Conservation (phyloP, 2,113 vertebrate species). For the Alaudala cheleensis region DNA sequence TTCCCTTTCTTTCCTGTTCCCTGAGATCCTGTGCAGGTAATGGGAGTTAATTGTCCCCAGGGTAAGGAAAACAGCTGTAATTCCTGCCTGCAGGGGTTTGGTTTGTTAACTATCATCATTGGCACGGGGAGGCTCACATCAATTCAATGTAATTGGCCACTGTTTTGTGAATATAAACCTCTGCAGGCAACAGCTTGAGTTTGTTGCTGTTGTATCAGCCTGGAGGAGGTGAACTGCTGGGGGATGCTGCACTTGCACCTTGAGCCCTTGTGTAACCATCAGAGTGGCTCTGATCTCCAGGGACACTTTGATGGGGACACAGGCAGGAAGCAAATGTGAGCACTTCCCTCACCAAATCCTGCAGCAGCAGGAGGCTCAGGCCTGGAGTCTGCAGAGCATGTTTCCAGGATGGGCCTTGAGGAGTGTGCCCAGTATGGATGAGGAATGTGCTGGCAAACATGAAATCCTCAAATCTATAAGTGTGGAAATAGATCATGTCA, state of each 20-base stretch:
- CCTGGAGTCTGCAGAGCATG: not conserved
- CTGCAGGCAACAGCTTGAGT: not conserved
- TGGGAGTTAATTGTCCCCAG: not conserved
- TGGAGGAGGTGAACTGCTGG: not conserved
- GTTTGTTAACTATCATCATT: not conserved
- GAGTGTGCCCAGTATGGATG: not conserved
- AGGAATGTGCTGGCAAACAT: not conserved
- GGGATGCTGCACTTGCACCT: not conserved
- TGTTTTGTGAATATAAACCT: not conserved
- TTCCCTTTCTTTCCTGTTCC: not conserved
- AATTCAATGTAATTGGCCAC: not conserved
- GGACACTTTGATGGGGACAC: fast-evolving
- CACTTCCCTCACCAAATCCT: not conserved
- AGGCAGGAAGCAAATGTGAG: not conserved
- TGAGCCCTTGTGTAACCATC: not conserved
- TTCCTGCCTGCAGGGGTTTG: not conserved
- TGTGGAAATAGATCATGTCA: not conserved
- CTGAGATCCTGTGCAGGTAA: not conserved
- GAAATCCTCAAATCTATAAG: not conserved
- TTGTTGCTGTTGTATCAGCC: not conserved
- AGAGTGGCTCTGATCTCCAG: not conserved
- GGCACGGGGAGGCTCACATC: not conserved
- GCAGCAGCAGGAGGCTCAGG: not conserved
- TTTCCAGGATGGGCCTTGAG: not conserved
- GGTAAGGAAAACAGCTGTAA: not conserved